Base-by-base conservation (phyloP, 1,140 invertebrate genomes). In the Plectrocnemia conspersa region DNA sequence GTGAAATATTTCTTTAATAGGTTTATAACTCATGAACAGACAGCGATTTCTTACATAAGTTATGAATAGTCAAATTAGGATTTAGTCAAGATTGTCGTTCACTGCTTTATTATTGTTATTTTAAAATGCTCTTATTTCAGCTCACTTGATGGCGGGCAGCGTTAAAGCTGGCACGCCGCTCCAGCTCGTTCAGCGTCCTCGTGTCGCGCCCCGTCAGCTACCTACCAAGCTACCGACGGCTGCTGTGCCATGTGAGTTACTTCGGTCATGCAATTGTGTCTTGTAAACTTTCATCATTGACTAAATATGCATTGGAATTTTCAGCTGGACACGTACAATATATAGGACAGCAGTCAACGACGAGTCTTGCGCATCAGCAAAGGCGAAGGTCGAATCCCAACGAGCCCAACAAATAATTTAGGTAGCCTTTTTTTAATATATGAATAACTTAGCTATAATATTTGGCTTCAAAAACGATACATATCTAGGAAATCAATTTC, bases 111-210 rank as follows among this genome's bases (percentile, higher is more conserved):
- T n/a, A n/a, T n/a, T n/a, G n/a, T n/a, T n/a, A n/a, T n/a, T n/a
- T n/a, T n/a, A n/a, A n/a, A n/a, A n/a, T n/a, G n/a, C 7, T 18
- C 16, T 38, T 16, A 13, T 57, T 52, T 3, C 63, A 75, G 73
- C 71, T 23, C 73, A 75, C 55, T 56, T 75, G 48, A 68, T 75
- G 66, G 58, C 68, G 1, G 64, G 69, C 27, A 66, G 70, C n/a
- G 70, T 74, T 64, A 74, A 74, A 59, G 65, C 68, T 47, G 68
- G 58, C 7, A 53, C 54, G 11, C 59, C 55, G 16, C 41, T 58
- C 9, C 54, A 54, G 22, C 52, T 58, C 7, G 52, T 58, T 15
- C 53, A 56, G 19, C 23, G 59, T 24, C 59, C 59, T 10, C 35
- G 59, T n/a, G 55, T 58, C 11, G 52, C 52, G 2, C 55, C 59